These are phyloP conservation scores for Muricea muricata DNA, from an alignment of 92 coral and sea anemone species.

Conservation along the genomic window DNA sequence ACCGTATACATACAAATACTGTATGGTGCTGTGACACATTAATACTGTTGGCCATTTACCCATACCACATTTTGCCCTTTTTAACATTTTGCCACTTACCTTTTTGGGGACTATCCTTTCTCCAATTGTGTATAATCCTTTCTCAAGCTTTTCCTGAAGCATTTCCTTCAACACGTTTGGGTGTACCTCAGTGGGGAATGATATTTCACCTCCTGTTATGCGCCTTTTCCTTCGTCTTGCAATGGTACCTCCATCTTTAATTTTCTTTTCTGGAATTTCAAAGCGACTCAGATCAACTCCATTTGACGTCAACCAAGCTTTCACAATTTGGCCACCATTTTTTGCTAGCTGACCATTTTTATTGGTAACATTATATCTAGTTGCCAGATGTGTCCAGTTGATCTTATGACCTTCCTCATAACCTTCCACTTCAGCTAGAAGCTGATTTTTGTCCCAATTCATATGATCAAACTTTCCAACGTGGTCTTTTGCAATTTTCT, in stretches of 20 bases:
- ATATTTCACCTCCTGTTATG: slow-evolving; percentile 62
- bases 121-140: slow-evolving; percentile 51
- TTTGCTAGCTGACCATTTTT: slow-evolving; percentile 40
- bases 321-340: slow-evolving; percentile 66
- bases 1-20: too few relatives aligned
- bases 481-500: slow-evolving; percentile 42
- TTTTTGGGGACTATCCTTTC: slow-evolving; percentile 58
- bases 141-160: slow-evolving; percentile 54
- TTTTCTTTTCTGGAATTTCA: background rate
- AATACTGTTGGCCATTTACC: background rate
- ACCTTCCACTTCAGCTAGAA: slow-evolving; percentile 48
- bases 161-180: slow-evolving; percentile 47
- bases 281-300: slow-evolving; percentile 51
- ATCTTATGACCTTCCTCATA: slow-evolving; percentile 46
- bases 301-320: slow-evolving; percentile 51
- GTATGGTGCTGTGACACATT: background rate
- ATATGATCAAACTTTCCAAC: slow-evolving; percentile 39
- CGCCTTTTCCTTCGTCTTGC: slow-evolving; percentile 59
- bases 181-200: slow-evolving; percentile 52
- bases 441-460: slow-evolving; percentile 58
- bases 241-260: background rate
- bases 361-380: slow-evolving; percentile 36
- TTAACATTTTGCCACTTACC: background rate
- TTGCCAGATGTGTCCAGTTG: slow-evolving; percentile 50
- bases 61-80: background rate